phyloP scores from a whole-genome alignment of 2,888 invertebrate species.

The Calephelis perditalis region DNA sequence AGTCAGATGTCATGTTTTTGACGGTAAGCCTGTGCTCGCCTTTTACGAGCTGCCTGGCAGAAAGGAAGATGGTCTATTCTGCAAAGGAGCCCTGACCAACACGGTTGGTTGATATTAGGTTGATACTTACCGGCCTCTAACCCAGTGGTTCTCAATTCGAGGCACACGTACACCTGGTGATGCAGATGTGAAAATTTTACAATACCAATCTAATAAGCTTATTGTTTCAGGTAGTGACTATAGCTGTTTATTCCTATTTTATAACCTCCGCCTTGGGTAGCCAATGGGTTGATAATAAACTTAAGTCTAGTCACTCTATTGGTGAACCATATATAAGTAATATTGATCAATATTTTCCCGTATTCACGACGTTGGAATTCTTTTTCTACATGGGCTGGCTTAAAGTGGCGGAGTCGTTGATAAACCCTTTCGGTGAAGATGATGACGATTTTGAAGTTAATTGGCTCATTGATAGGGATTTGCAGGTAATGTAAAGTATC shows the following conservation, averaged over 20 bases:
- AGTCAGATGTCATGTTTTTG: too few relatives aligned
- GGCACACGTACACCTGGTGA: too few relatives aligned
- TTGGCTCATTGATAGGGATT: slow-evolving; percentile 94
- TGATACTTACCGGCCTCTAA: too few relatives aligned
- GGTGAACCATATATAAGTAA: slow-evolving; percentile 57
- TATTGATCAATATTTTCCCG: slow-evolving; percentile 92
- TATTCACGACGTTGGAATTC: slow-evolving; percentile 93
- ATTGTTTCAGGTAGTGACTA: slow-evolving; percentile 85
- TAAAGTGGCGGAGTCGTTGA: slow-evolving; percentile 93
- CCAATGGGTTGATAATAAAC: slow-evolving; percentile 87
- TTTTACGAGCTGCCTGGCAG: too few relatives aligned
- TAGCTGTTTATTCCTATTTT: slow-evolving; percentile 95
- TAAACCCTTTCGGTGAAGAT: slow-evolving; percentile 95
- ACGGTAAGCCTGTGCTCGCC: too few relatives aligned
- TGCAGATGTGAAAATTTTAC: too few relatives aligned
- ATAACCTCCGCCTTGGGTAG: slow-evolving; percentile 92
- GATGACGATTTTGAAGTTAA: slow-evolving; percentile 96
- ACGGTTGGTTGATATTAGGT: too few relatives aligned
- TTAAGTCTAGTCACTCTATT: slow-evolving; percentile 26
- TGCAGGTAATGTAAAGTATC: slow-evolving; percentile 78
- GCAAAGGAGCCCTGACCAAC: too few relatives aligned
- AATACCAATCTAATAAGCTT: background rate
- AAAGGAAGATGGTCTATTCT: too few relatives aligned
- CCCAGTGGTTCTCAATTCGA: too few relatives aligned
- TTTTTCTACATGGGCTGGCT: slow-evolving; percentile 94